phyloP scores from a whole-genome alignment of 2,888 invertebrate genomes.

The Podotricha telesiphe region DNA sequence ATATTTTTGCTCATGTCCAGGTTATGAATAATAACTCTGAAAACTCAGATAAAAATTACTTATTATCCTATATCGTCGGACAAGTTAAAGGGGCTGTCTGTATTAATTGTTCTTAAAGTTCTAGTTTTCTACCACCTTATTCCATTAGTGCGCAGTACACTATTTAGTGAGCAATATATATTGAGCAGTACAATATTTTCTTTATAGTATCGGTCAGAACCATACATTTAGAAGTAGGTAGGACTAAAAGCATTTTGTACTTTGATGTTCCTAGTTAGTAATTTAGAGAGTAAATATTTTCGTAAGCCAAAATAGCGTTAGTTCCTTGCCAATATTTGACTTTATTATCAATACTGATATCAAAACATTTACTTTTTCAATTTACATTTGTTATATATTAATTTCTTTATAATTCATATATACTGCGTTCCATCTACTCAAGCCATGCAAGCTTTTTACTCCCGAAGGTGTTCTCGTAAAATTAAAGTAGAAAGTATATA shows the following conservation, averaged over 20 bases:
- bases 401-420: background rate
- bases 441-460: background rate
- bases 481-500: background rate
- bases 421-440: background rate
- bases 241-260: slow-evolving; percentile 2
- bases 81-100: too few species aligned
- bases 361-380: background rate
- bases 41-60: too few species aligned
- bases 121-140: background rate
- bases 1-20: too few species aligned
- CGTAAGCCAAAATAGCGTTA: slow-evolving; percentile 14
- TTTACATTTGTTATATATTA: background rate
- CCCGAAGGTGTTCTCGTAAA: background rate
- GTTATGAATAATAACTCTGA: too few species aligned
- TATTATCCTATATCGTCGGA: too few species aligned
- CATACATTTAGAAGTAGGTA: slow-evolving; percentile 1
- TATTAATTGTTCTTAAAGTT: background rate
- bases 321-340: slow-evolving; percentile 17
- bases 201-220: background rate
- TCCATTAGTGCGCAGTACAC: too few species aligned
- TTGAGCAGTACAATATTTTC: background rate
- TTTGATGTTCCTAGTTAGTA: slow-evolving; percentile 19
- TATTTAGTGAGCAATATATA: too few species aligned
- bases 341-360: slow-evolving; percentile 11
- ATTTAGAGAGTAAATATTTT: slow-evolving; percentile 12